Evolutionary conservation across 2,888 invertebrate species (phyloP).

Genomic region (Biston betularia): DNA sequence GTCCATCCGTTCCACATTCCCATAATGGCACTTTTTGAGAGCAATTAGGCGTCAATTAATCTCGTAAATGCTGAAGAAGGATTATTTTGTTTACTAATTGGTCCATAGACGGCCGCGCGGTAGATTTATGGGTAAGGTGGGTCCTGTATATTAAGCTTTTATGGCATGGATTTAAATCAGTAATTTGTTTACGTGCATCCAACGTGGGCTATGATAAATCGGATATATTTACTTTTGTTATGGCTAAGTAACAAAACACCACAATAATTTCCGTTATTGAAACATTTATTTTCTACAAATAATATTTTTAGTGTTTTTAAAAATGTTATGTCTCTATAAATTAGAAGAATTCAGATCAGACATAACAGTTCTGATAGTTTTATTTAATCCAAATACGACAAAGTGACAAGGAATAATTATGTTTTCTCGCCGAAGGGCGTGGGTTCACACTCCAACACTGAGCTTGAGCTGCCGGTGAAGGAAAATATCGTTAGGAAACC

Average conservation of each 20-base stretch:
- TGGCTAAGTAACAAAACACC: neutral
- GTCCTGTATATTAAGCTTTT: conserved; percentile 42
- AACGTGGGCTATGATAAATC: conserved; percentile 1
- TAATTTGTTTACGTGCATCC: conserved; percentile 29
- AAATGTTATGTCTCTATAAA: too few species aligned
- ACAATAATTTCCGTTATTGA: too few species aligned
- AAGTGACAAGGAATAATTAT: too few species aligned
- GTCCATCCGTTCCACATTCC: conserved; percentile 41
- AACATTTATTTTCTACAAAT: too few species aligned
- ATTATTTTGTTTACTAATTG: conserved; percentile 60
- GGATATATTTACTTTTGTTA: neutral
- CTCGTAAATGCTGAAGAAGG: conserved; percentile 52
- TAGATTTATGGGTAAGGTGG: conserved; percentile 52
- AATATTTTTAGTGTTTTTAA: too few species aligned
- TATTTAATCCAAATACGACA: too few species aligned
- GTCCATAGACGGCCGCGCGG: conserved; percentile 49
- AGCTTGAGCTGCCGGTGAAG: too few species aligned
- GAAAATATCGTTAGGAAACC: too few species aligned
- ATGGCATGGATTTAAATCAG: conserved; percentile 27
- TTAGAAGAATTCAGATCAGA: too few species aligned
- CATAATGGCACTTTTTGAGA: conserved; percentile 51
- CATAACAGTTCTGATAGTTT: too few species aligned
- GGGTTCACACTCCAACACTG: too few species aligned
- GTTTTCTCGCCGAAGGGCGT: too few species aligned
- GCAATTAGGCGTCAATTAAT: conserved; percentile 58